Conservation (phyloP, 2,888 invertebrate genomes). For the Junonia oenone region DNA sequence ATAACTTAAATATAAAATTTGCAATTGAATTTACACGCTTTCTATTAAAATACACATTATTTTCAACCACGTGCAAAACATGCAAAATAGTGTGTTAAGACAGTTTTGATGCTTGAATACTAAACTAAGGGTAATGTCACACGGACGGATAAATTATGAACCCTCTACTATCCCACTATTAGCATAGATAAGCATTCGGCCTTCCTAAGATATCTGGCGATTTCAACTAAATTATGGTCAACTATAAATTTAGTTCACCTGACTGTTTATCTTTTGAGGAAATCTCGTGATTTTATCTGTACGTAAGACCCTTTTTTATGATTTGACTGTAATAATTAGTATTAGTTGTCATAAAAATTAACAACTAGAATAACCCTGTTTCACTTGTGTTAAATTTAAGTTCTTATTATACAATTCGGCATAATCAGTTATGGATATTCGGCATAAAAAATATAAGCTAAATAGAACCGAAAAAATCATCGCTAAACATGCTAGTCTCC, state of each 20-base stretch:
- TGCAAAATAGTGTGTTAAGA: not conserved
- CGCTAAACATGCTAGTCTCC: too few relatives aligned
- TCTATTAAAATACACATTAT: not conserved
- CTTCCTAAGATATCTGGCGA: constrained; percentile 30
- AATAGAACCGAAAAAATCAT: too few relatives aligned
- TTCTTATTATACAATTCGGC: too few relatives aligned
- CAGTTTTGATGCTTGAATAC: constrained; percentile 10
- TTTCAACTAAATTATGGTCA: constrained; percentile 22
- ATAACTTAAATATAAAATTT: too few relatives aligned
- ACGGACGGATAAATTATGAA: constrained; percentile 39
- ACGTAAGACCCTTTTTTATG: not conserved
- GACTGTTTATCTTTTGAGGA: not conserved
- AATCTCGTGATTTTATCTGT: not conserved
- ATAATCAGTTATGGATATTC: too few relatives aligned
- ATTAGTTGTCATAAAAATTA: not conserved
- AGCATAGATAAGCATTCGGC: constrained; percentile 47
- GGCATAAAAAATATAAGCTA: too few relatives aligned
- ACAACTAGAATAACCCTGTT: too few relatives aligned
- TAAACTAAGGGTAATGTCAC: constrained; percentile 33
- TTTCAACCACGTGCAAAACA: too few relatives aligned
- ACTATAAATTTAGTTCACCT: not conserved
- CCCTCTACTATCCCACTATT: constrained; percentile 39
- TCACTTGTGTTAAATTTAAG: too few relatives aligned
- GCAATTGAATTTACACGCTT: not conserved
- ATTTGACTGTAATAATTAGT: not conserved